Percentiles rank a stretch among this genome's conserved stretches.
These are phyloP conservation scores for Megaceryle maxima DNA, from an alignment of 2,113 vertebrate species.

Conservation along the genomic window DNA sequence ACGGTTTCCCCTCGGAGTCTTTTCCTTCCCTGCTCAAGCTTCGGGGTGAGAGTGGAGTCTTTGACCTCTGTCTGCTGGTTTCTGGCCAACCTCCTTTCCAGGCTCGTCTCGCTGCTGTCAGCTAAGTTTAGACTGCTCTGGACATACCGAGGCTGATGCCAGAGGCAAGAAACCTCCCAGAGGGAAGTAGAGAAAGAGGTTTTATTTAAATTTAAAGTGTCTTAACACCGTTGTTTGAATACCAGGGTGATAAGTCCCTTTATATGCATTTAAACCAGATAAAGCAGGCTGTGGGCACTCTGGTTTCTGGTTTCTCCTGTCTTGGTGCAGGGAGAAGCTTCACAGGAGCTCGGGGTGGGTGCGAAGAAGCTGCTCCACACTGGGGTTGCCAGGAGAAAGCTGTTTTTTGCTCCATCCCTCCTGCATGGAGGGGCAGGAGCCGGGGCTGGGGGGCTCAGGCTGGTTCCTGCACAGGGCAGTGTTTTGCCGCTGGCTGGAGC, in stretches of 20 bases:
- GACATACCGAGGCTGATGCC: constrained; percentile 2
- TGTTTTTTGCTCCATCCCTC: background rate
- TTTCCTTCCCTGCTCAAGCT: background rate
- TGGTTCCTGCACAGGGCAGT: background rate
- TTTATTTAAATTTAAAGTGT: constrained; percentile 4
- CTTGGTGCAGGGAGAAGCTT: background rate
- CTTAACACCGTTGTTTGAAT: background rate
- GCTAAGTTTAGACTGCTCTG: constrained; percentile 47
- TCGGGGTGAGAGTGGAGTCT: background rate
- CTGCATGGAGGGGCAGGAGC: background rate
- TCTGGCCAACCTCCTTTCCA: constrained; percentile 33
- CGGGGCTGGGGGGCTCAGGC: background rate
- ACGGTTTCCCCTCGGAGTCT: background rate
- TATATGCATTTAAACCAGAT: background rate
- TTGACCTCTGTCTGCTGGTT: constrained; percentile 58
- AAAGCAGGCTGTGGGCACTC: background rate
- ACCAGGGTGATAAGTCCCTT: background rate
- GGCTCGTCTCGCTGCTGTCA: constrained; percentile 16
- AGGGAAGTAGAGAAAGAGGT: constrained; percentile 3
- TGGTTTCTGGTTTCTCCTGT: background rate
- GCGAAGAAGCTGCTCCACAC: background rate
- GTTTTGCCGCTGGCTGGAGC: background rate
- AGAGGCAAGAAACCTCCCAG: background rate
- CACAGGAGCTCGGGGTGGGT: background rate
- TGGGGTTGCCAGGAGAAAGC: background rate